Evolutionary conservation across 2,797 vertebrate genomes (phyloP).

Genomic region (Taenioides sp.): DNA sequence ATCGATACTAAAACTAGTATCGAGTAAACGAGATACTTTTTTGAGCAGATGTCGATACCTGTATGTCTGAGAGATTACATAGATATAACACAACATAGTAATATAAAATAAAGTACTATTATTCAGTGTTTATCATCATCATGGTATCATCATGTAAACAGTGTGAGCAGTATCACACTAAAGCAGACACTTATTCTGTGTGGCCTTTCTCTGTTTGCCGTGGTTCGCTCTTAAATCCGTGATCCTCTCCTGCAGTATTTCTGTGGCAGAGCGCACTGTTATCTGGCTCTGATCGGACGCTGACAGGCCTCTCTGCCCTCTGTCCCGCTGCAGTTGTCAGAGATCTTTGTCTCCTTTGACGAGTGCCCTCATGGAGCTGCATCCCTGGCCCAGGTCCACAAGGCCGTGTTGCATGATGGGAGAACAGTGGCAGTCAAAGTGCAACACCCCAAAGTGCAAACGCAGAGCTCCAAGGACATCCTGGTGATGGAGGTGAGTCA

Average conservation of each 20-base stretch:
- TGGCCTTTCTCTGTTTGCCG: background rate
- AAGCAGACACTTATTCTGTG: background rate
- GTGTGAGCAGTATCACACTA: background rate
- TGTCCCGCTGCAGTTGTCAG: conserved; percentile 77
- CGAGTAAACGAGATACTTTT: too few species aligned
- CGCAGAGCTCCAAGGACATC: conserved; percentile 91
- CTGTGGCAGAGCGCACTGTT: background rate
- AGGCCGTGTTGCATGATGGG: conserved; percentile 89
- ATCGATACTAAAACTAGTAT: too few species aligned
- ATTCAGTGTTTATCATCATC: too few species aligned
- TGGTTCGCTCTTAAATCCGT: background rate
- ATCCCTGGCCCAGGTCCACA: conserved; percentile 96
- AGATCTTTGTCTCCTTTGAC: conserved; percentile 90
- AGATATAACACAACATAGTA: too few species aligned
- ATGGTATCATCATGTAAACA: background rate
- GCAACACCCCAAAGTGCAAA: conserved; percentile 94
- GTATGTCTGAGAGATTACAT: too few species aligned
- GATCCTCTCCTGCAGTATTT: background rate
- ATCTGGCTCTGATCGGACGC: background rate
- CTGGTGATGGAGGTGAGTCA: conserved; percentile 90
- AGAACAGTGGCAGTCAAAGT: conserved; percentile 93
- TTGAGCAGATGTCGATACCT: too few species aligned
- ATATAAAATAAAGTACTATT: too few species aligned
- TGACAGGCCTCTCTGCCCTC: conserved; percentile 7
- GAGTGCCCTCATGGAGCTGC: conserved; percentile 89